These are phyloP conservation scores for Brachyalestes nurse DNA, from an alignment of 2,797 vertebrate species.

Conservation along the genomic window DNA sequence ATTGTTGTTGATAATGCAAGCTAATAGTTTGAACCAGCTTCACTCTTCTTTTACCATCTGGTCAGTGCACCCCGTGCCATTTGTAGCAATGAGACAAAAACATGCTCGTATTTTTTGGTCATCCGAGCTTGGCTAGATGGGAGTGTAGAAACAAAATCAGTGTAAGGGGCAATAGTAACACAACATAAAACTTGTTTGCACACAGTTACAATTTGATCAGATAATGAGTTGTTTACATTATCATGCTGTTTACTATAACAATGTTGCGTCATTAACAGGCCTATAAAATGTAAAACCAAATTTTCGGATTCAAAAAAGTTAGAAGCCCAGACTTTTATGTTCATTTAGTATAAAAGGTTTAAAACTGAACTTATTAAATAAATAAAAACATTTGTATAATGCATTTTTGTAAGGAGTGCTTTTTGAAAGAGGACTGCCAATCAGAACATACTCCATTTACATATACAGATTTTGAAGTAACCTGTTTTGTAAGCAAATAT, in stretches of 20 bases:
- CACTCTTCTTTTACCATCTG: conserved; percentile 26
- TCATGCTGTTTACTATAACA: not conserved
- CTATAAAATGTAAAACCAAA: too few relatives aligned
- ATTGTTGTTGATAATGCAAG: conserved; percentile 19
- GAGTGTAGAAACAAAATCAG: not conserved
- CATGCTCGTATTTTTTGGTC: not conserved
- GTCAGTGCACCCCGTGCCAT: not conserved
- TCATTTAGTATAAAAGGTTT: too few relatives aligned
- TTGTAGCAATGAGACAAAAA: conserved; percentile 6
- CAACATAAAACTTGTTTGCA: not conserved
- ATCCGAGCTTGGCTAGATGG: not conserved
- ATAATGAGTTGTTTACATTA: not conserved
- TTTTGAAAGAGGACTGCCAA: too few relatives aligned
- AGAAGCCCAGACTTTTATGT: too few relatives aligned
- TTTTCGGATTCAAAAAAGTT: too few relatives aligned
- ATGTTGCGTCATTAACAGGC: not conserved
- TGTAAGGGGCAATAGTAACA: not conserved
- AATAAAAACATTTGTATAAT: too few relatives aligned
- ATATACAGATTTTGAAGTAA: too few relatives aligned
- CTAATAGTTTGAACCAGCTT: conserved; percentile 5
- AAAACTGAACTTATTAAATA: too few relatives aligned
- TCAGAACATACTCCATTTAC: too few relatives aligned
- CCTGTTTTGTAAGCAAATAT: too few relatives aligned
- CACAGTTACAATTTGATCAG: not conserved
- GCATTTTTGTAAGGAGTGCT: too few relatives aligned